Evolutionary conservation across 2,888 invertebrate species (phyloP).

Genomic region (Dexiosoma caninum): DNA sequence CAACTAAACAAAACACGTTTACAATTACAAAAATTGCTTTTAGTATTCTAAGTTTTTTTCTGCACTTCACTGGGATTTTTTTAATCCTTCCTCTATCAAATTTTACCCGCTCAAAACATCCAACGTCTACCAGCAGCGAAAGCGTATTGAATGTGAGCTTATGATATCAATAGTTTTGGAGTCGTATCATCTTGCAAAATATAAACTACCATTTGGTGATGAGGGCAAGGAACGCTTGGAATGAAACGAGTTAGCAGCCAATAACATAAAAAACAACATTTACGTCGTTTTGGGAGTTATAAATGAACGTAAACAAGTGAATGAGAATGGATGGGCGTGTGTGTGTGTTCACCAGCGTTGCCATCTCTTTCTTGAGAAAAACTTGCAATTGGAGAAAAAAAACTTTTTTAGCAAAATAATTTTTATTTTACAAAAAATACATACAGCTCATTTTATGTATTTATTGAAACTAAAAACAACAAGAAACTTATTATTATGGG

Average conservation of each 20-base stretch:
- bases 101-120: constrained; percentile 53
- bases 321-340: not conserved
- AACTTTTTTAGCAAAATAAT: no score
- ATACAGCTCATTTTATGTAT: no score
- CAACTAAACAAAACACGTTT: constrained; percentile 40
- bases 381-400: no score
- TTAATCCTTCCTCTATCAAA: not conserved
- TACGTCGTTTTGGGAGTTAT: not conserved
- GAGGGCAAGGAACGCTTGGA: constrained; percentile 43
- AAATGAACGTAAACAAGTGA: not conserved
- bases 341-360: no score
- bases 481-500: no score
- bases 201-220: constrained; percentile 4
- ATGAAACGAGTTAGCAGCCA: constrained; percentile 29
- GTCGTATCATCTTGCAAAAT: constrained; percentile 55
- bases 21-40: constrained; percentile 34
- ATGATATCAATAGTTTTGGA: constrained; percentile 64
- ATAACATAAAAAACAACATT: not conserved
- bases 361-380: no score
- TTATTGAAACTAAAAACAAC: no score
- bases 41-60: not conserved
- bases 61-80: constrained; percentile 35
- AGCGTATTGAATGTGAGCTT: constrained; percentile 65
- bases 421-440: no score
- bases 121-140: constrained; percentile 62